Evolutionary conservation across 2,113 vertebrate genomes (phyloP), one percentile per base, ranked within the genome.

Genomic region (Callopanchax toddi): DNA sequence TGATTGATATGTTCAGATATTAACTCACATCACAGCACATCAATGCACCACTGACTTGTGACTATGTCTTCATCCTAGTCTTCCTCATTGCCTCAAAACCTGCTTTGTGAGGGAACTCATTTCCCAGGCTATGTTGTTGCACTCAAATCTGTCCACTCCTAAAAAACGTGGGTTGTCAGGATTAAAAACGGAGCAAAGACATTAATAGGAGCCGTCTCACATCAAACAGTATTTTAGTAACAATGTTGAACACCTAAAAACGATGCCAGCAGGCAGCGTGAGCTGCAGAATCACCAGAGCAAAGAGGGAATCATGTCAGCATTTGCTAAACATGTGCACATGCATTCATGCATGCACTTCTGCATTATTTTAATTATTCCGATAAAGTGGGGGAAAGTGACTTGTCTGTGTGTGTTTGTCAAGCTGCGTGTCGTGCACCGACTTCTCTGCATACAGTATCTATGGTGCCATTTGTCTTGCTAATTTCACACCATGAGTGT

Each of bases 101-200:
- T 32, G 29, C 10, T 9, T 6, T 32, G 29, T 32, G 29, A 32
- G 6, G 29, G 7, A 29, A 0, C 6, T 32, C 4, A 29, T 29
- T 29, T 42, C 71, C 74, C 53, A 74, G 65, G 74, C 74, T 71
- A 60, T 74, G 68, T 69, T 59, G 56, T 53, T 42, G 53, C 76
- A 57, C 61, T 62, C 36, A 67, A 45, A 67, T 55, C 29, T 59
- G 26, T 40, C 40, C 6, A 36, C 39, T 48, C 26, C 20, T 21
- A 2, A 45, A 56, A 62, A 50, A 55, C 54, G 63, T 17, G 32
- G 16, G 42, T 53, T 66, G 23, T 45, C 17, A 34, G 68, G 26
- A 52, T 60, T 67, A 43, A 70, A 63, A 60, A 42, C 3, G 25
- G n/a, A 40, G 44, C 61, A 44, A 49, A 55, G 63, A 67, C 50